A percentile compares a stretch with the other conserved stretches of the same genome.
Conservation (phyloP, 2,888 invertebrate species). For the Rhagonycha fulva region DNA sequence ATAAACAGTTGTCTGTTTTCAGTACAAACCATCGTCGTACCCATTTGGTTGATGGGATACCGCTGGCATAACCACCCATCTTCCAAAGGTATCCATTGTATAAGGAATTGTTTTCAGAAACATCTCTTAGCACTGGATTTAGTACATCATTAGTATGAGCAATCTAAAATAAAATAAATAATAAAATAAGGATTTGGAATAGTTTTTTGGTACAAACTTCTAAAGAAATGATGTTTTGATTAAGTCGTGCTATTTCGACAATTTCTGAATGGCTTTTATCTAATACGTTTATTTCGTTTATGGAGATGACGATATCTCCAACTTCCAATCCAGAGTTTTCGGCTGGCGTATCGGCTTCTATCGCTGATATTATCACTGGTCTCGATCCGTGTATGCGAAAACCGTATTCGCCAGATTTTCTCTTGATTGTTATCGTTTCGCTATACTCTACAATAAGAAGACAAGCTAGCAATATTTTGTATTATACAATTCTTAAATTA, state of each 20-base stretch:
- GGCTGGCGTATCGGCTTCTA: slow-evolving; percentile 92
- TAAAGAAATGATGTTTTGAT: slow-evolving; percentile 82
- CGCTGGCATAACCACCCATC: slow-evolving; percentile 64
- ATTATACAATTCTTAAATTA: too few species aligned
- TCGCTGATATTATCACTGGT: slow-evolving; percentile 95
- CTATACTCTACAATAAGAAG: slow-evolving; percentile 72
- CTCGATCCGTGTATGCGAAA: slow-evolving; percentile 94
- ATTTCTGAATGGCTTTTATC: slow-evolving; percentile 94
- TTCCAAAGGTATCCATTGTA: slow-evolving; percentile 81
- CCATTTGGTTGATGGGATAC: slow-evolving; percentile 69
- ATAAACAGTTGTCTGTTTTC: slow-evolving; percentile 90
- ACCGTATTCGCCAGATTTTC: slow-evolving; percentile 88
- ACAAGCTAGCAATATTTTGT: too few species aligned
- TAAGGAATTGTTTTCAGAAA: slow-evolving; percentile 63
- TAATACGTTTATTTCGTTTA: slow-evolving; percentile 88
- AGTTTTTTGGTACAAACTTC: slow-evolving; percentile 61
- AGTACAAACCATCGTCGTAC: slow-evolving; percentile 89
- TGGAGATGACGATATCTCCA: slow-evolving; percentile 90
- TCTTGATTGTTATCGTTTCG: slow-evolving; percentile 81
- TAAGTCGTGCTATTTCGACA: slow-evolving; percentile 87
- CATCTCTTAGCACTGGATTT: slow-evolving; percentile 67
- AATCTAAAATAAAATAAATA: slow-evolving; percentile 58
- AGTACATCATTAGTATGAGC: slow-evolving; percentile 85
- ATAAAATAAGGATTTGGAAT: not conserved
- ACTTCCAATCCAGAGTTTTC: slow-evolving; percentile 90